A percentile compares a stretch with the other conserved stretches of the same genome.
Conservation (phyloP, 2,888 invertebrate species). For the Alsophila aescularia region DNA sequence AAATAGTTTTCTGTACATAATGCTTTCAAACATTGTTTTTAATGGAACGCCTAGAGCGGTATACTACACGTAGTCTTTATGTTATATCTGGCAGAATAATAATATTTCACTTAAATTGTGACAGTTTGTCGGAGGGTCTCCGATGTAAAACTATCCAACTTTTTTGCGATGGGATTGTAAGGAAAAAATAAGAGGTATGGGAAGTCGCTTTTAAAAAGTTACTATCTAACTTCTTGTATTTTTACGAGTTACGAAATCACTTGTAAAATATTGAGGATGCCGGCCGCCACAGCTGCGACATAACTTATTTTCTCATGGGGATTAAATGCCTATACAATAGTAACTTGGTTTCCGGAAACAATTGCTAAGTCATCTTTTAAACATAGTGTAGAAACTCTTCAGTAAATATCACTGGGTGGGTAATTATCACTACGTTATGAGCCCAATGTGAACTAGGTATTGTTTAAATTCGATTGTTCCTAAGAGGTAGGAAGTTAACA, state of each 20-base stretch:
- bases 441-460: neutral
- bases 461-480: conserved; percentile 6
- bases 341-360: conserved; percentile 27
- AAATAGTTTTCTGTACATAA: too few relatives aligned
- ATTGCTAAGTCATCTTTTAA: conserved; percentile 19
- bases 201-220: conserved; percentile 69
- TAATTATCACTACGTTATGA: conserved; percentile 8
- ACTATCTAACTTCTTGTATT: conserved; percentile 62
- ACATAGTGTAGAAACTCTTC: conserved; percentile 3
- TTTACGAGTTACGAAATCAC: conserved; percentile 69
- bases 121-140: conserved; percentile 76
- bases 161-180: conserved; percentile 64
- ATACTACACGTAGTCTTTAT: too few relatives aligned
- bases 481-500: conserved; percentile 1
- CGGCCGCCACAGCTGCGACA: conserved; percentile 54
- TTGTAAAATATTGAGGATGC: conserved; percentile 67
- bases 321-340: conserved; percentile 47
- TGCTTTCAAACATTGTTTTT: too few relatives aligned
- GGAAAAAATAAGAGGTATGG: conserved; percentile 64
- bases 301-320: conserved; percentile 61
- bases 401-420: neutral
- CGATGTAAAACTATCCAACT: conserved; percentile 76
- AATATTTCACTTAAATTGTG: conserved; percentile 74
- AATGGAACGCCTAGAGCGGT: too few relatives aligned
- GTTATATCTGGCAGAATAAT: conserved; percentile 37